These are phyloP conservation scores for Eleutherodactylus coqui DNA, from an alignment of 2,797 vertebrate species.

Conservation along the genomic window DNA sequence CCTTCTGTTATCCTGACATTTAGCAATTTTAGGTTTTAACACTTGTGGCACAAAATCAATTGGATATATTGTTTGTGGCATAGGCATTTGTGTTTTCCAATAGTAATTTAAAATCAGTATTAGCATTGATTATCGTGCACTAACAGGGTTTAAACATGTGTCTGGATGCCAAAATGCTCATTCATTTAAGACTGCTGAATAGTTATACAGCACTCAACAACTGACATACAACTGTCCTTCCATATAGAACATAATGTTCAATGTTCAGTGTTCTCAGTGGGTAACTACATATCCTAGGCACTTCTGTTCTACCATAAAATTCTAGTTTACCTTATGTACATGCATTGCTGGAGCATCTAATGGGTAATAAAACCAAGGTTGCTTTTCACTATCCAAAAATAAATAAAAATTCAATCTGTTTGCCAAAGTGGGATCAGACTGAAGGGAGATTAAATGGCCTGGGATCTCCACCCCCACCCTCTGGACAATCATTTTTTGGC, in stretches of 20 bases:
- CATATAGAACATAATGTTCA: not conserved
- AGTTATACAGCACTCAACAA: not conserved
- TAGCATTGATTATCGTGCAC: conserved; percentile 10
- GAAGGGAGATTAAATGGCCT: too few species aligned
- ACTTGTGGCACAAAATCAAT: conserved; percentile 20
- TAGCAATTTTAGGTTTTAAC: conserved; percentile 13
- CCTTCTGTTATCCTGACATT: conserved; percentile 25
- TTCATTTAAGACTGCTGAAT: not conserved
- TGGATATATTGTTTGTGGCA: conserved; percentile 11
- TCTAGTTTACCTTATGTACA: too few species aligned
- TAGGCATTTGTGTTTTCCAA: not conserved
- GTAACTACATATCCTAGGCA: too few species aligned
- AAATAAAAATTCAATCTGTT: too few species aligned
- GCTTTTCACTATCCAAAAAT: too few species aligned
- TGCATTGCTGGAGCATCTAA: too few species aligned
- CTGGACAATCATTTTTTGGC: too few species aligned
- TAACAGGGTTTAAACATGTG: not conserved
- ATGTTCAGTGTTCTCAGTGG: too few species aligned
- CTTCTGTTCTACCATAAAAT: too few species aligned
- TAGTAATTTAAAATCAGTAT: conserved; percentile 4
- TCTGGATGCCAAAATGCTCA: not conserved
- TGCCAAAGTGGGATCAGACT: too few species aligned
- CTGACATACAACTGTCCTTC: not conserved
- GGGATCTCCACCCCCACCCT: too few species aligned
- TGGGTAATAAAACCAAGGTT: too few species aligned